phyloP scores from a whole-genome alignment of 2,888 invertebrate genomes.

The Cephus spinipes region DNA sequence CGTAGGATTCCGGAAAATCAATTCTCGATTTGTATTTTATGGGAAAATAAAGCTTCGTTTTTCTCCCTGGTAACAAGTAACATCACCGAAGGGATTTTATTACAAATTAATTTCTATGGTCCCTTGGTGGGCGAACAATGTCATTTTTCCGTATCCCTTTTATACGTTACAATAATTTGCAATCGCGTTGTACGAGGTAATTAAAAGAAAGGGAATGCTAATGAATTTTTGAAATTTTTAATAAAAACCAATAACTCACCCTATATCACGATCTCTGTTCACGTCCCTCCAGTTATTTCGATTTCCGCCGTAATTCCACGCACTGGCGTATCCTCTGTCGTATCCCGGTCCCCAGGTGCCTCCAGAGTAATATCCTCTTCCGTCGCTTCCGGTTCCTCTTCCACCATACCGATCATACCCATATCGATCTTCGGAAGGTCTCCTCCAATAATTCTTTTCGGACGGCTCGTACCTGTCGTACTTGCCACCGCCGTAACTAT shows the following conservation, averaged over 20 bases:
- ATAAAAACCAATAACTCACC: constrained; percentile 24
- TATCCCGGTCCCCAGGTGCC: constrained; percentile 47
- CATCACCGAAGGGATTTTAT: neutral
- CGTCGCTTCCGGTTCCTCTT: constrained; percentile 33
- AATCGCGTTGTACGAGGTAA: neutral
- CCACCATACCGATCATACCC: constrained; percentile 28
- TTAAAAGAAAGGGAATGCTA: neutral
- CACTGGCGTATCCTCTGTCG: constrained; percentile 51
- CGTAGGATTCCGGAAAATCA: constrained; percentile 10
- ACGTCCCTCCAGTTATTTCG: constrained; percentile 50
- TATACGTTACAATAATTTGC: neutral
- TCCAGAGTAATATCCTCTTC: constrained; percentile 45
- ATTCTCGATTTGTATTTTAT: constrained; percentile 8
- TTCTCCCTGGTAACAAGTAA: neutral
- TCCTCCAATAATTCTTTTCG: constrained; percentile 44
- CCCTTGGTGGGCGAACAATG: neutral
- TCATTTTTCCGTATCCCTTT: neutral
- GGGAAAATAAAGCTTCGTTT: neutral
- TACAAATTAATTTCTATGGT: neutral
- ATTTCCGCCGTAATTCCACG: constrained; percentile 52
- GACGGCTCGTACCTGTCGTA: constrained; percentile 50
- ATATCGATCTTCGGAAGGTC: constrained; percentile 48
- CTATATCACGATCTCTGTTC: constrained; percentile 36
- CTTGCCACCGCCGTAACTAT: constrained; percentile 12
- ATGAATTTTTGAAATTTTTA: neutral